Conservation (phyloP, 2,888 invertebrate species). For the Epinotia nisella region DNA sequence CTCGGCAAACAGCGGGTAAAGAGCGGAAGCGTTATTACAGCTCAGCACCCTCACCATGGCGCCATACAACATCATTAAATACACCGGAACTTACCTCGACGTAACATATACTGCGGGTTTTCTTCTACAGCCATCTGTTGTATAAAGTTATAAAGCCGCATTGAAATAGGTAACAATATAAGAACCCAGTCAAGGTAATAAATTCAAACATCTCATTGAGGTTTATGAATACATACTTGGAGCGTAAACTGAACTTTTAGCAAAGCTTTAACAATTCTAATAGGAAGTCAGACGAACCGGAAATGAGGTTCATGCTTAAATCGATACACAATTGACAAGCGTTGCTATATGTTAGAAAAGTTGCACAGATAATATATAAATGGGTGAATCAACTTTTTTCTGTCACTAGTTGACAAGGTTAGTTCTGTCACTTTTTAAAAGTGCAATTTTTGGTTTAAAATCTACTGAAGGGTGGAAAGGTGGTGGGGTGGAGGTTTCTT, state of each 20-base stretch:
- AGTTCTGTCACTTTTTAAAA: no score
- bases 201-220: conserved; percentile 37
- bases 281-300: conserved; percentile 60
- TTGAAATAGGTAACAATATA: conserved; percentile 39
- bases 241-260: conserved; percentile 61
- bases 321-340: conserved; percentile 22
- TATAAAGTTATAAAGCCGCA: conserved; percentile 28
- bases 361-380: background rate
- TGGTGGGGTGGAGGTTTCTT: no score
- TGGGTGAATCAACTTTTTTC: no score
- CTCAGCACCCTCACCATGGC: conserved; percentile 56
- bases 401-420: no score
- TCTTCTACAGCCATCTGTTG: fast-evolving
- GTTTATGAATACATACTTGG: conserved; percentile 52
- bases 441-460: no score
- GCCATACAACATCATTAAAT: conserved; percentile 41
- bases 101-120: conserved; percentile 49
- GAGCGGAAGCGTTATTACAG: conserved; percentile 79
- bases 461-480: no score
- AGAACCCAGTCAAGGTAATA: conserved; percentile 4
- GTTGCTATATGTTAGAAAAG: conserved; percentile 31
- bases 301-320: conserved; percentile 51
- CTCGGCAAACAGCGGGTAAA: conserved; percentile 76
- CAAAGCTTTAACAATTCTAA: conserved; percentile 64
- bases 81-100: conserved; percentile 17